Evolutionary conservation across 30 jellyfish, hydroid and myxozoan species (phyloP).

Genomic region (Cassiopea xamachana): DNA sequence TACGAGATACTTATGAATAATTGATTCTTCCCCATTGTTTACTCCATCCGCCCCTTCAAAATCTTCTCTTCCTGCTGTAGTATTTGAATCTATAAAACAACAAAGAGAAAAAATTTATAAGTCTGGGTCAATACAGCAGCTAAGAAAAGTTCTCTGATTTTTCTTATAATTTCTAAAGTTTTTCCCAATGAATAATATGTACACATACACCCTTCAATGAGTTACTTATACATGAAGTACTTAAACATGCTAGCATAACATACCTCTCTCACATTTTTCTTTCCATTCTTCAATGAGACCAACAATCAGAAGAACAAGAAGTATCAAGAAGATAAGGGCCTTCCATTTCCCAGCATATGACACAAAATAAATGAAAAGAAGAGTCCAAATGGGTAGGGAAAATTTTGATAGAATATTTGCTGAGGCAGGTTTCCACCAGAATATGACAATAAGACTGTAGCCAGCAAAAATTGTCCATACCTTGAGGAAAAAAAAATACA

Average conservation of each 20-base stretch:
- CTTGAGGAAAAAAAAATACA: constrained; percentile 22
- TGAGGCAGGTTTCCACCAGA: constrained; percentile 70
- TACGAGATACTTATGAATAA: constrained; percentile 1
- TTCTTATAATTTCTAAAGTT: too few species aligned
- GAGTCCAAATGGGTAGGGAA: constrained; percentile 77
- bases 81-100: constrained; percentile 1
- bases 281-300: constrained; percentile 85
- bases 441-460: constrained; percentile 57
- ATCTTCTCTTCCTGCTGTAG: background rate
- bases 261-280: constrained; percentile 30
- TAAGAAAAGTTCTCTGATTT: too few species aligned
- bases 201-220: background rate
- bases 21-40: constrained; percentile 15
- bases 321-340: constrained; percentile 66
- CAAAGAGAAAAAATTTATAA: background rate
- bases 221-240: background rate
- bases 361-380: constrained; percentile 81
- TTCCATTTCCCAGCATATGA: constrained; percentile 94
- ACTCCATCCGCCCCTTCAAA: constrained; percentile 31
- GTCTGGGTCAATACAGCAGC: too few species aligned
- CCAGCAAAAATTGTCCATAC: constrained; percentile 92
- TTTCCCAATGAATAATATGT: background rate
- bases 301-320: constrained; percentile 54
- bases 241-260: background rate
- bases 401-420: constrained; percentile 40